These are phyloP conservation scores for Mycalesis mineus DNA, from an alignment of 2,888 invertebrate species.

Conservation along the genomic window DNA sequence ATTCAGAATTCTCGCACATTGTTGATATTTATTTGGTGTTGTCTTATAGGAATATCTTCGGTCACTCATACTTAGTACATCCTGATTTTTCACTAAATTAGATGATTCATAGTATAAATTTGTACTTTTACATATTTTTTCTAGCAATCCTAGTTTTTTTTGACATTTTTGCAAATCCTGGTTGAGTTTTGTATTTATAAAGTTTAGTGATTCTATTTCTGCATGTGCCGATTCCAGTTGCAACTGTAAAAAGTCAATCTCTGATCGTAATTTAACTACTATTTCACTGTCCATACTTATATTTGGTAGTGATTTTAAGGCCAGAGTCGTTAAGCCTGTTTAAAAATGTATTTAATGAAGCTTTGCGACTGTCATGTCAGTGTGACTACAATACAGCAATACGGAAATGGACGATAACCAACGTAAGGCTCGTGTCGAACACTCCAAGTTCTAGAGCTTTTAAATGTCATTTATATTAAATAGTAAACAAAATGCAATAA, in stretches of 20 bases:
- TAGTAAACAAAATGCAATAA: no score
- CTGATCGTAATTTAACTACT: background rate
- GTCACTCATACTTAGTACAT: background rate
- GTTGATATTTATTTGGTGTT: background rate
- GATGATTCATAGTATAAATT: background rate
- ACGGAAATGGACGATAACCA: no score
- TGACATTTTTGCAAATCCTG: background rate
- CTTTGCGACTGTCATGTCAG: no score
- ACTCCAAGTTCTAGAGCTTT: no score
- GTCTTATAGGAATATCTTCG: background rate
- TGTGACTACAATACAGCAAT: no score
- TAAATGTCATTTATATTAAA: no score
- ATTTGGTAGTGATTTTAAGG: background rate
- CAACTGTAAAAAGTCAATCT: background rate
- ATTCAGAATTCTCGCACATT: background rate
- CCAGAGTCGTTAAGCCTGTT: no score
- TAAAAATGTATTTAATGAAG: no score
- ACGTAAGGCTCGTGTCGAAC: no score
- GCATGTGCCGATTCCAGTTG: background rate
- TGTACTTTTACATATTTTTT: background rate
- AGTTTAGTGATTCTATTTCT: background rate
- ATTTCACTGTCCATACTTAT: background rate
- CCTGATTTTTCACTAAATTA: background rate
- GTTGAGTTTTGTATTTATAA: background rate
- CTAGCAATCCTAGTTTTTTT: background rate